Base-by-base conservation (phyloP, 2,888 invertebrate species). In the Cetonia aurata region DNA sequence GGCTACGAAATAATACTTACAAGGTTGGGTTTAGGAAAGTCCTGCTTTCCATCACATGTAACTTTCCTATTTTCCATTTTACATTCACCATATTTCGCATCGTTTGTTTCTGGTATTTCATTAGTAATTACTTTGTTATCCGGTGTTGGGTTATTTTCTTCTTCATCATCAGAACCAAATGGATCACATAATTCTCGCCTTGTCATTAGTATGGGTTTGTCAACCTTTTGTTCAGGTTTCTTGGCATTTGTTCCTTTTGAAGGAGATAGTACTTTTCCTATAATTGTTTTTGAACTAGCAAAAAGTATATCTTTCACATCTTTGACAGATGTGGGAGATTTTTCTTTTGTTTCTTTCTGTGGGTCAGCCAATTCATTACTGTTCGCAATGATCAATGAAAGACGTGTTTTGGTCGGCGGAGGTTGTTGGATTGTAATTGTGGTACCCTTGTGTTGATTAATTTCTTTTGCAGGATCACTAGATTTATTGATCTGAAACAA, bases 101-200 rank as follows among this genome's bases (percentile, higher is more conserved):
- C 81, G 69, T 81, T 82, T 3, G 74, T 72, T 73, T 81, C 81
- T 41, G 74, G 73, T 52, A 73, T 66, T 66, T 77, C 75, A 62
- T 71, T 76, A 66, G 74, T 75, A 25, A 74, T 66, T 46, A 70
- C 55, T 73, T 76, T 77, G 53, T 77, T 78, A 70, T 77, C 72
- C 65, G 66, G 48, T 65, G 69, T 15, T 70, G 17, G 17, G n/a
- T 9, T 52, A 41, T 9, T 48, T 31, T 60, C 71, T 62, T 94
- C 94, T 70, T 93, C 94, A 17, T 95, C 95, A 79, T 96, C 95
- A 33, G 96, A 96, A 59, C 95, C 96, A 84, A 96, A 95, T 0
- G 96, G 96, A 86, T 96, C 96, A 6, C 91, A 92, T 74, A 94
- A 86, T 83, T 96, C 94, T 67, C 94, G 90, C 75, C 94, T 89